A percentile compares a stretch with the other conserved stretches of the same genome.
phyloP scores from a whole-genome alignment of 2,888 invertebrate species.

The Heteromyza rotundicornis region DNA sequence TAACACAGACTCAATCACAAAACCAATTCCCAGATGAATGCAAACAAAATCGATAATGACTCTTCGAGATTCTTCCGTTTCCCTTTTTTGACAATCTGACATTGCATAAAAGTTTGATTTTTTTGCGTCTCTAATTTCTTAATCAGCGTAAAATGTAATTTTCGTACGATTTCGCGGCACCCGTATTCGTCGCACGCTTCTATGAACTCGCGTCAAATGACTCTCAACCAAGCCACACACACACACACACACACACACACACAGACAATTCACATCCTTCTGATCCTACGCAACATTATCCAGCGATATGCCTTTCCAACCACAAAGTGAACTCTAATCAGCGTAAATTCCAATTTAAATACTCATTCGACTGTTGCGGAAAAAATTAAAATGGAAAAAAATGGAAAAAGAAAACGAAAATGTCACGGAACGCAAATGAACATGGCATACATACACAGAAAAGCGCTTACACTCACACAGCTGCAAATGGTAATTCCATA shows the following conservation, averaged over 20 bases:
- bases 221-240: too few species aligned
- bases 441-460: background rate
- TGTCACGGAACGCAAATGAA: slow-evolving; percentile 9
- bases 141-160: slow-evolving; percentile 27
- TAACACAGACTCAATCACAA: too few species aligned
- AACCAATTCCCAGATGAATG: too few species aligned
- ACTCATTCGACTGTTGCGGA: slow-evolving; percentile 27
- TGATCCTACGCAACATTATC: too few species aligned
- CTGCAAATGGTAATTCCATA: background rate
- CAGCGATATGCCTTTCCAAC: too few species aligned
- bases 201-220: too few species aligned
- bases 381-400: background rate
- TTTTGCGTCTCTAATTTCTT: slow-evolving; percentile 3
- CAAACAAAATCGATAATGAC: too few species aligned
- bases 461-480: background rate
- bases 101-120: background rate
- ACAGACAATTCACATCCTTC: too few species aligned
- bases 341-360: slow-evolving; percentile 38
- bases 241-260: too few species aligned
- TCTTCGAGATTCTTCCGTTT: background rate
- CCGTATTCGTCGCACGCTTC: too few species aligned
- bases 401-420: background rate
- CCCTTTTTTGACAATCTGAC: background rate
- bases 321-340: slow-evolving; percentile 33
- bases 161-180: too few species aligned